Conservation (phyloP, 2,113 vertebrate genomes). For the Trinectes maculatus region DNA sequence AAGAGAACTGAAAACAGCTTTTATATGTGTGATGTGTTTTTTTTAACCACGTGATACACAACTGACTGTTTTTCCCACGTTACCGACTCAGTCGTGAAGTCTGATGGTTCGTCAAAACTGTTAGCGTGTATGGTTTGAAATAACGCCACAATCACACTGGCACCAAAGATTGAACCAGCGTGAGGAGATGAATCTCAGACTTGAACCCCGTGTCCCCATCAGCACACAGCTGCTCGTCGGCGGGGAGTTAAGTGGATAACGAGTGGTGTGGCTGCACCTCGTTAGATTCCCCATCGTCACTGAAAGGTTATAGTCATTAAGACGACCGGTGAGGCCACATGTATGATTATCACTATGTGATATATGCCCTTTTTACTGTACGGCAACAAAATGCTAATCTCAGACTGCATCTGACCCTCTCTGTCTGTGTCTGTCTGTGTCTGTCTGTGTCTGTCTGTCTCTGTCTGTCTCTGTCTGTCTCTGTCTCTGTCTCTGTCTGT, state of each 20-base stretch:
- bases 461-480: conserved; percentile 8
- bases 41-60: too few species aligned
- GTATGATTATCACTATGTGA: conserved; percentile 3
- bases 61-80: too few species aligned
- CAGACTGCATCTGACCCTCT: conserved; percentile 2
- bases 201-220: neutral
- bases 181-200: too few species aligned
- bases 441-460: conserved; percentile 31
- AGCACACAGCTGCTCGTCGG: conserved; percentile 7
- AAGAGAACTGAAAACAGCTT: neutral
- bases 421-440: too few species aligned
- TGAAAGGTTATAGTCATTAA: conserved; percentile 65
- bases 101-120: too few species aligned
- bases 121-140: too few species aligned
- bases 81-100: too few species aligned
- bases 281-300: conserved; percentile 16
- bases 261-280: conserved; percentile 28
- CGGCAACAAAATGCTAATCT: conserved; percentile 20
- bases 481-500: conserved; percentile 39
- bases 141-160: too few species aligned
- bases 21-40: neutral
- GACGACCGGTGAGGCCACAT: conserved; percentile 11
- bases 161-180: too few species aligned
- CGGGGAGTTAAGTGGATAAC: conserved; percentile 46
- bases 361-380: conserved; percentile 14